Percentiles rank a stretch among this genome's conserved stretches.
Evolutionary conservation across 2,888 invertebrate genomes (phyloP).

Genomic region (Tetanocera ferruginea): DNA sequence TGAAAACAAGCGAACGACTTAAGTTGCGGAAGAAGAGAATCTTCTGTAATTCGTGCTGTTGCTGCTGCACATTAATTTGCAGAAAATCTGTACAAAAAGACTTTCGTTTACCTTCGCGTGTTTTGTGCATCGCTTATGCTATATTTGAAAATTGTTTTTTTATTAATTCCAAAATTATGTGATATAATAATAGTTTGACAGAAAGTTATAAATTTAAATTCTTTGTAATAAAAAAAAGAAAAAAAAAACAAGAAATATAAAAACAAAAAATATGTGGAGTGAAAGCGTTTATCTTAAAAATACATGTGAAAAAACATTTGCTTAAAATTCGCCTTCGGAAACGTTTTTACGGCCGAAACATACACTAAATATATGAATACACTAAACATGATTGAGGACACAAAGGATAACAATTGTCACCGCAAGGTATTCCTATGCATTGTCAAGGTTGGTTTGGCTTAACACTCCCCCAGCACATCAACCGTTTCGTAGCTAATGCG

Average conservation of each 20-base stretch:
- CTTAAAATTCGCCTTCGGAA: too few species aligned
- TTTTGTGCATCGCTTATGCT: neutral
- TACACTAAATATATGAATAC: too few species aligned
- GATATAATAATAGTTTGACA: neutral
- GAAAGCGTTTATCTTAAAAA: neutral
- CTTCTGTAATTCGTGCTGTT: constrained; percentile 26
- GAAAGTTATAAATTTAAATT: neutral
- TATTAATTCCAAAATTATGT: neutral
- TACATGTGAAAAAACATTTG: too few species aligned
- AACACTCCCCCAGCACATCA: neutral
- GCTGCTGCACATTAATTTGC: neutral
- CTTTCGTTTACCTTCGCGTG: constrained; percentile 25
- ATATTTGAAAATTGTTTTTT: neutral
- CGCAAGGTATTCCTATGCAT: constrained; percentile 59
- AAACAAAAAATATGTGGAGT: neutral
- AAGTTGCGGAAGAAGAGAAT: constrained; percentile 49
- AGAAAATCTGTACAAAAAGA: constrained; percentile 6
- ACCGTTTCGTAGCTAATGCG: neutral
- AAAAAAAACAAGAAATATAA: neutral
- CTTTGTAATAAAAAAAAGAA: neutral
- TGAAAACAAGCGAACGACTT: constrained; percentile 41
- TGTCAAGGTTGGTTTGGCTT: constrained; percentile 57
- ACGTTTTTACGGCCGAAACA: neutral
- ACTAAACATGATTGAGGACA: constrained; percentile 49
- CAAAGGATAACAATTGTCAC: constrained; percentile 56